Evolutionary conservation across 2,113 vertebrate species (phyloP).

Genomic region (Sardina pilchardus): DNA sequence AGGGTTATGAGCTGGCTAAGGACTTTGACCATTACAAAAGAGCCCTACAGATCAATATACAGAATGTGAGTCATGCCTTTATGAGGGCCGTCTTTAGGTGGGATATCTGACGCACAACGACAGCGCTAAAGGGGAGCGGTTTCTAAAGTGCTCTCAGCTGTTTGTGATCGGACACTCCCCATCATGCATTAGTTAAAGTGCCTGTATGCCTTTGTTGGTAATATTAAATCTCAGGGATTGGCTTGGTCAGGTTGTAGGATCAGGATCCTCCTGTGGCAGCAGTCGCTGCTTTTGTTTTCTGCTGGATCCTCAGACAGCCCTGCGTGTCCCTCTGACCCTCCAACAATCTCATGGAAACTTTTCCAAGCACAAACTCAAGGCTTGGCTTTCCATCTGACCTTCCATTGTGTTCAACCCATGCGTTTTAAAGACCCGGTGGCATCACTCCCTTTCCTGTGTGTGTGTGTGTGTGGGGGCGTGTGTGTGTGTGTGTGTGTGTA

Average conservation of each 20-base stretch:
- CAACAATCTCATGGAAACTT: background rate
- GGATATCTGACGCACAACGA: background rate
- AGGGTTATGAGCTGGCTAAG: conserved; percentile 95
- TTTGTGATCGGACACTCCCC: background rate
- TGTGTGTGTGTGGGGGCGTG: background rate
- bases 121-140: background rate
- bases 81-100: background rate
- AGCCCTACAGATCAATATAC: conserved; percentile 95
- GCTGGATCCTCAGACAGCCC: background rate
- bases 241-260: background rate
- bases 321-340: background rate
- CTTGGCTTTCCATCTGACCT: conserved; percentile 41
- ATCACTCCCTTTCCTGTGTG: conserved; percentile 22
- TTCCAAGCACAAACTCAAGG: conserved; percentile 35
- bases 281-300: background rate
- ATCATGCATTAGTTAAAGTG: background rate
- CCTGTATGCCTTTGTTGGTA: background rate
- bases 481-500: background rate
- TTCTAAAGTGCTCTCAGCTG: background rate
- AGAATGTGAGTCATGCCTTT: conserved; percentile 85
- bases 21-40: conserved; percentile 98
- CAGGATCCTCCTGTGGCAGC: background rate
- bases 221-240: background rate
- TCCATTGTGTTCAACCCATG: conserved; percentile 38
- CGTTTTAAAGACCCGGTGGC: conserved; percentile 32